Percentiles rank a stretch among this genome's conserved stretches.
These are phyloP conservation scores for Hippocampus kuda DNA, from an alignment of 2,797 vertebrate species.

Conservation along the genomic window DNA sequence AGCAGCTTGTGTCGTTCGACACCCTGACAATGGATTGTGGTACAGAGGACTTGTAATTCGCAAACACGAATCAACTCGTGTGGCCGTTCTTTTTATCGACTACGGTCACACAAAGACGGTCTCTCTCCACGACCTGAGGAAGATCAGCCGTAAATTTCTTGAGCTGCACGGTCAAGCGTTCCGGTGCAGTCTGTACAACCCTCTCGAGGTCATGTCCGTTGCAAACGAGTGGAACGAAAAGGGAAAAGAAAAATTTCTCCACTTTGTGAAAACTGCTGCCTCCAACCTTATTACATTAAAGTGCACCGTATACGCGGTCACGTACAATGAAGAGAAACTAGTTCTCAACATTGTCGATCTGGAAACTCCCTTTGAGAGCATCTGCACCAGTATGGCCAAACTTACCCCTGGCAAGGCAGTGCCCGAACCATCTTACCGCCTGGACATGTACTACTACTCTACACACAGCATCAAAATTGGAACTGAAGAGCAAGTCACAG, in stretches of 20 bases:
- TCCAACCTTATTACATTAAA: slow-evolving; percentile 66
- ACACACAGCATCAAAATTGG: slow-evolving; percentile 80
- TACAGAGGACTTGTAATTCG: slow-evolving; percentile 78
- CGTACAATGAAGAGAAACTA: slow-evolving; percentile 66
- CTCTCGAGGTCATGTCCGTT: slow-evolving; percentile 63
- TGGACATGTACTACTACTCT: slow-evolving; percentile 84
- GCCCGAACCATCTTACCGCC: slow-evolving; percentile 58
- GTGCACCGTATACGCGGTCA: slow-evolving; percentile 84
- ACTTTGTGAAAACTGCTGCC: slow-evolving; percentile 68
- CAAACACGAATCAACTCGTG: slow-evolving; percentile 50
- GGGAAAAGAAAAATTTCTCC: slow-evolving; percentile 64
- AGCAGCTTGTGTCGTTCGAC: slow-evolving; percentile 74
- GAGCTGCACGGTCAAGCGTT: slow-evolving; percentile 79
- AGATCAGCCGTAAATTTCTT: slow-evolving; percentile 69
- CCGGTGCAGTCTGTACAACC: slow-evolving; percentile 86
- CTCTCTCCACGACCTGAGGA: slow-evolving; percentile 66
- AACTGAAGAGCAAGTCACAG: slow-evolving; percentile 74
- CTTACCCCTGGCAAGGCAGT: slow-evolving; percentile 56
- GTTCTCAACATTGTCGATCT: slow-evolving; percentile 83
- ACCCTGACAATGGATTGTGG: slow-evolving; percentile 73
- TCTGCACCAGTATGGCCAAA: slow-evolving; percentile 69
- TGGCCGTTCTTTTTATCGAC: slow-evolving; percentile 80
- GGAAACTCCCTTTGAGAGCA: slow-evolving; percentile 83
- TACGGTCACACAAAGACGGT: slow-evolving; percentile 76
- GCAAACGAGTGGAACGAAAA: slow-evolving; percentile 73